Base-by-base conservation (phyloP, 2,113 vertebrate species). In the Eclectus roratus region DNA sequence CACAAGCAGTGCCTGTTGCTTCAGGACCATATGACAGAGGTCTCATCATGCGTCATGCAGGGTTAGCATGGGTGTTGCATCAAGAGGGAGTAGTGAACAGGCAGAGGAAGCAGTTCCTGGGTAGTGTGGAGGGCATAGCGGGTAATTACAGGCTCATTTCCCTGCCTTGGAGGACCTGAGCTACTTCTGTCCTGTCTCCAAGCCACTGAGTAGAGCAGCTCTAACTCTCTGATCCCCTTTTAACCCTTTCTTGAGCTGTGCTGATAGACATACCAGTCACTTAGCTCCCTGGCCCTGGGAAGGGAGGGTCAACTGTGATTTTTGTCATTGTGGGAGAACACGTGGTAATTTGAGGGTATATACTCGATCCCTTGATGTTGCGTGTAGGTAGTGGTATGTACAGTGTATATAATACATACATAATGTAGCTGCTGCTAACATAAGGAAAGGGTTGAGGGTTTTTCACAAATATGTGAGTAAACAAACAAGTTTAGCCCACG, bases 401-500 rank as follows among this genome's bases (percentile, higher is more conserved):
- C 68, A 25, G 28, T 55, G 39, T 66, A 31, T 60, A 2, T 39
- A 69, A 76, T 25, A 64, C 4, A 61, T 39, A 47, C 20, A 70
- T 35, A 77, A 80, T 55, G 29, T 35, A 64, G n/a, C 79, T 79
- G 80, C 94, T 31, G 74, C 85, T 95, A 91, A 82, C 95, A 83
- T 85, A 88, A 96, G 89, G 81, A 69, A 77, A n/a, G 21, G 56
- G n/a, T 49, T 74, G 85, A 58, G 13, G 33, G 85, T 64, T 88
- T 89, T 94, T 81, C 76, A 89, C 93, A 95, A 95, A 69, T 82
- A 92, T 41, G 28, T 44, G 50, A 90, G 92, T 94, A 90, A 97
- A 97, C 72, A 97, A 96, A 95, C 91, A 97, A 89, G 94, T 92
- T 91, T 66, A 97, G 87, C 93, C 95, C 97, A 96, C 91, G 12